Evolutionary conservation across 2,113 vertebrate genomes (phyloP).

Genomic region (Nesogale talazaci): DNA sequence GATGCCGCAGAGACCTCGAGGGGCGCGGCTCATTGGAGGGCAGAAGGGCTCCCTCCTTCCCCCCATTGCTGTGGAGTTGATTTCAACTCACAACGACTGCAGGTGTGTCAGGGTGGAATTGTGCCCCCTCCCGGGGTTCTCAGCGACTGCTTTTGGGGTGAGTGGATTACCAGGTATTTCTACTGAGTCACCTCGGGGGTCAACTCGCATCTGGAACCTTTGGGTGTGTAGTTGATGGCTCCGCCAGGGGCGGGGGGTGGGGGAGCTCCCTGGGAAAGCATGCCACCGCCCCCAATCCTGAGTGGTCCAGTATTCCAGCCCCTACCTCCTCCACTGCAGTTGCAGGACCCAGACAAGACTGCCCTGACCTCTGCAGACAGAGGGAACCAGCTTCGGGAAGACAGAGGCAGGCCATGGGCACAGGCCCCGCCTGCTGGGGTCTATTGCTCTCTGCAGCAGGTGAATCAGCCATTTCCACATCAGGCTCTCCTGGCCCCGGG

Average conservation of each 20-base stretch:
- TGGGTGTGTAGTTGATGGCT: background rate
- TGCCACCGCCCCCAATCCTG: background rate
- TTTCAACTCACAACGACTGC: background rate
- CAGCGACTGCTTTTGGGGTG: background rate
- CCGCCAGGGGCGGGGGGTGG: background rate
- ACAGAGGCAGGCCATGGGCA: too few species aligned
- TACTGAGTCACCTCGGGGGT: background rate
- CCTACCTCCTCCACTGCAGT: background rate
- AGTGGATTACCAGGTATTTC: background rate
- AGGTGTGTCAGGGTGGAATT: background rate
- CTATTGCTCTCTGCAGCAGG: rapidly evolving
- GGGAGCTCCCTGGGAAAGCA: background rate
- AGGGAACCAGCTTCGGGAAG: background rate
- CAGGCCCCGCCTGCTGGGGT: too few species aligned
- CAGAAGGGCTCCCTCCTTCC: background rate
- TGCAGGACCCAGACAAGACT: rapidly evolving
- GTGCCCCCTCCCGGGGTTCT: background rate
- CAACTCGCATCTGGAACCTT: background rate
- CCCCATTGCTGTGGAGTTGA: background rate
- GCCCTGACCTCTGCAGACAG: background rate
- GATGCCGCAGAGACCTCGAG: too few species aligned
- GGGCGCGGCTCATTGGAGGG: rapidly evolving
- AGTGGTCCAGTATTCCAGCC: background rate
- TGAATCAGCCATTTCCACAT: background rate
- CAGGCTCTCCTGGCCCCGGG: too few species aligned